A percentile compares a stretch with the other conserved stretches of the same genome.
Conservation (phyloP, 2,797 vertebrate genomes). For the Bradypus variegatus region DNA sequence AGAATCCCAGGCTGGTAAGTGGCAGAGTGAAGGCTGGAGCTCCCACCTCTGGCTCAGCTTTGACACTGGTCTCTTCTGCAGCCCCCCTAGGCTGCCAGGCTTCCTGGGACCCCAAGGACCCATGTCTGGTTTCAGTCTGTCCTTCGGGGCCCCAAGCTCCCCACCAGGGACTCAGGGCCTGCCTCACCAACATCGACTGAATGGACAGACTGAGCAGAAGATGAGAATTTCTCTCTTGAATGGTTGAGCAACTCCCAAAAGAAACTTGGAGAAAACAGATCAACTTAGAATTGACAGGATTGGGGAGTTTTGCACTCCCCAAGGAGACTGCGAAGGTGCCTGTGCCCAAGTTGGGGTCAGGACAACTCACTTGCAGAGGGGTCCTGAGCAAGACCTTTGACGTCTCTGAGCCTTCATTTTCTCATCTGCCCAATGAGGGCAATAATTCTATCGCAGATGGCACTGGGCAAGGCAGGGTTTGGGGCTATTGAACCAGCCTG, state of each 20-base stretch:
- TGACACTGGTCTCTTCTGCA: rapidly evolving
- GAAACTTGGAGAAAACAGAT: neutral
- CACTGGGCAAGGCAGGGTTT: neutral
- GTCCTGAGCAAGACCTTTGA: neutral
- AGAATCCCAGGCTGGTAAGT: neutral
- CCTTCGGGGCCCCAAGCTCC: neutral
- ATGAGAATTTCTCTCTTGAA: neutral
- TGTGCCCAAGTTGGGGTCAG: neutral
- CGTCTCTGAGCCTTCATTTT: neutral
- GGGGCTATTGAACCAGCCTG: no score
- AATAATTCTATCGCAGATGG: neutral
- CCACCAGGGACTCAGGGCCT: rapidly evolving
- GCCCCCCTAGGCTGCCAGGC: neutral
- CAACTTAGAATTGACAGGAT: neutral
- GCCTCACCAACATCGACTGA: no score
- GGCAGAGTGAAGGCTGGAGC: neutral
- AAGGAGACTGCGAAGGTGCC: no score
- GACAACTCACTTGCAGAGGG: neutral
- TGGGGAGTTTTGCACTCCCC: no score
- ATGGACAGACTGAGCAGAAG: neutral
- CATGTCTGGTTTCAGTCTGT: neutral
- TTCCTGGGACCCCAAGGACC: neutral
- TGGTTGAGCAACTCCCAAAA: neutral
- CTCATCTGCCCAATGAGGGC: neutral
- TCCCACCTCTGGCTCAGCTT: neutral